Percentiles rank a stretch among this genome's conserved stretches.
Evolutionary conservation across 2,888 invertebrate genomes (phyloP).

Genomic region (Zaprionus lineosus): DNA sequence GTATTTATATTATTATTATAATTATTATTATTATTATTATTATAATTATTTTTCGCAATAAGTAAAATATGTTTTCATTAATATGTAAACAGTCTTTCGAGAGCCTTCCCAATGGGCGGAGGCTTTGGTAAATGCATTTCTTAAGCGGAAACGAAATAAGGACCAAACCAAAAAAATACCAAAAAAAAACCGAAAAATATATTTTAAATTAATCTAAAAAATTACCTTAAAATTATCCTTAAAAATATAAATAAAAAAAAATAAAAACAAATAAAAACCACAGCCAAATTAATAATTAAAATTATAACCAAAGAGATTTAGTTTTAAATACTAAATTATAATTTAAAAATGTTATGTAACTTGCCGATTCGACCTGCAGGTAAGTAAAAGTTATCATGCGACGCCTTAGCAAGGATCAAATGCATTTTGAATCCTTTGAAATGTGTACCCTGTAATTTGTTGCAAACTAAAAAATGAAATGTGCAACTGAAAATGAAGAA

Average conservation of each 20-base stretch:
- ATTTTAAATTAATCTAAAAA: not conserved
- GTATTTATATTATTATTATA: slow-evolving; percentile 8
- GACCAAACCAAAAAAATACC: not conserved
- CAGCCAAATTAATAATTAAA: no score
- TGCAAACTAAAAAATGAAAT: slow-evolving; percentile 2
- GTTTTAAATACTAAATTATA: not conserved
- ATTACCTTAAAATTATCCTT: no score
- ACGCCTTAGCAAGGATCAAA: no score
- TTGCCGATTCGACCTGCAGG: no score
- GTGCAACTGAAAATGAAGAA: slow-evolving; percentile 37
- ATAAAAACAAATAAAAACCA: no score
- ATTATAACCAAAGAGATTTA: no score
- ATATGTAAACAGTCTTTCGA: slow-evolving; percentile 73
- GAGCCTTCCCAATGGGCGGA: slow-evolving; percentile 55
- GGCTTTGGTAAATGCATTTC: slow-evolving; percentile 58
- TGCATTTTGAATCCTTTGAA: no score
- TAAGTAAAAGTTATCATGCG: no score
- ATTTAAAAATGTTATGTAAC: no score
- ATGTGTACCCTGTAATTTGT: not conserved
- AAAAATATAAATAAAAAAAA: no score
- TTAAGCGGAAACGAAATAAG: not conserved
- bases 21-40: slow-evolving; percentile 21
- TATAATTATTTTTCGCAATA: slow-evolving; percentile 54
- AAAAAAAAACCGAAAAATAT: not conserved
- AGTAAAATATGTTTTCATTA: slow-evolving; percentile 51